Evolutionary conservation across 1,140 invertebrate genomes (phyloP).

Genomic region (Cardiocondyla obscurior): DNA sequence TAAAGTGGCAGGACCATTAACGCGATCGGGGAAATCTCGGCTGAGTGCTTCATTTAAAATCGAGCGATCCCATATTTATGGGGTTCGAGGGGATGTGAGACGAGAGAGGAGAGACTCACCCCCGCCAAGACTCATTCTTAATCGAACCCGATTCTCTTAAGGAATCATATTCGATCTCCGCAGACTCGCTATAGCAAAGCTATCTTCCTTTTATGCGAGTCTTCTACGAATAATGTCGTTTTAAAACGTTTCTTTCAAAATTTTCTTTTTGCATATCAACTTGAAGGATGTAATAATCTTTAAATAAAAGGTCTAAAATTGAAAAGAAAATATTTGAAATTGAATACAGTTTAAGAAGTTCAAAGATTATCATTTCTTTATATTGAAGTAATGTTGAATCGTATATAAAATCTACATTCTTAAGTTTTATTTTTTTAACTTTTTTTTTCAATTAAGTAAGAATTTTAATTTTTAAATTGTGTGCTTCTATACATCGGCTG

Average conservation of each 20-base stretch:
- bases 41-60: constrained; percentile 58
- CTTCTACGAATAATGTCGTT: background rate
- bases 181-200: constrained; percentile 3
- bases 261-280: background rate
- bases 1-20: constrained; percentile 63
- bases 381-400: background rate
- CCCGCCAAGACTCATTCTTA: constrained; percentile 35
- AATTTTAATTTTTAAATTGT: background rate
- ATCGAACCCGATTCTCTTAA: constrained; percentile 45
- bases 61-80: constrained; percentile 51
- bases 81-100: background rate
- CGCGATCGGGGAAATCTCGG: constrained; percentile 64
- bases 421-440: background rate
- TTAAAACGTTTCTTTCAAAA: background rate
- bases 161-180: constrained; percentile 23
- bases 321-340: background rate
- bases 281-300: background rate
- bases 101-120: background rate
- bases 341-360: background rate
- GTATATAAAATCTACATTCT: background rate
- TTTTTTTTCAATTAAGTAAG: background rate
- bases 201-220: background rate
- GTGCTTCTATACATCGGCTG: background rate
- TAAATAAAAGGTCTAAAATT: background rate
- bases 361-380: background rate